phyloP scores from a whole-genome alignment of 2,113 vertebrate genomes.

The Cryptoleucopteryx plumbea region DNA sequence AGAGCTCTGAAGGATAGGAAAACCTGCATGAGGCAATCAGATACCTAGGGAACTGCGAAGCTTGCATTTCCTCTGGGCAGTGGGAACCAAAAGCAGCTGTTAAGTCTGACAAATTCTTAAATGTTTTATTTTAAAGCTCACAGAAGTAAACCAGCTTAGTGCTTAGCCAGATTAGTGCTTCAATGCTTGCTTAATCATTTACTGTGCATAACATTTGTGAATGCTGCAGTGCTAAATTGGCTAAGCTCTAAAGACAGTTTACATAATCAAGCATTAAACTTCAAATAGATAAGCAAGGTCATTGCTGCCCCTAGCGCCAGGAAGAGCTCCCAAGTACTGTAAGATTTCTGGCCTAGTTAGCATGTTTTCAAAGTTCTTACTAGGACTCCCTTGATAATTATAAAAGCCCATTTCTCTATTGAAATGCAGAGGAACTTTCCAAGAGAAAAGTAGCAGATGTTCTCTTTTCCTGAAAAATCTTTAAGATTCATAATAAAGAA shows the following conservation, averaged over 20 bases:
- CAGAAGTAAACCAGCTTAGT: slow-evolving; percentile 36
- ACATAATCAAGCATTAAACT: slow-evolving; percentile 46
- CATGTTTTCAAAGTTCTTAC: not conserved
- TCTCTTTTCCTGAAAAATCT: not conserved
- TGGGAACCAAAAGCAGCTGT: not conserved
- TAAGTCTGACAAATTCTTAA: slow-evolving; percentile 21
- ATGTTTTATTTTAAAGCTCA: not conserved
- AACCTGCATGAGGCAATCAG: not conserved
- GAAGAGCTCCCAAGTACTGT: not conserved
- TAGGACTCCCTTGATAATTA: not conserved
- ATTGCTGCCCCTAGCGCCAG: not conserved
- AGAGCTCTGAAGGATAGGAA: not conserved
- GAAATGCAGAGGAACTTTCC: not conserved
- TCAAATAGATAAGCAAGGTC: slow-evolving; percentile 46
- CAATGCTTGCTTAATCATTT: slow-evolving; percentile 29
- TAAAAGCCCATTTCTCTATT: not conserved
- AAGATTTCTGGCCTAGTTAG: slow-evolving; percentile 33
- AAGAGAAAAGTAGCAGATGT: not conserved
- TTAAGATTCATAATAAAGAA: not conserved
- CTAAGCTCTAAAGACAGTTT: slow-evolving; percentile 44
- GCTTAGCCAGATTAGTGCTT: slow-evolving; percentile 42
- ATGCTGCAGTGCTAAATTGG: not conserved
- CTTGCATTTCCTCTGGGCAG: not conserved
- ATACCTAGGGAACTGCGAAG: not conserved
- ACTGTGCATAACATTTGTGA: not conserved